phyloP scores from a whole-genome alignment of 1,140 invertebrate species.

The Globodera rostochiensis region DNA sequence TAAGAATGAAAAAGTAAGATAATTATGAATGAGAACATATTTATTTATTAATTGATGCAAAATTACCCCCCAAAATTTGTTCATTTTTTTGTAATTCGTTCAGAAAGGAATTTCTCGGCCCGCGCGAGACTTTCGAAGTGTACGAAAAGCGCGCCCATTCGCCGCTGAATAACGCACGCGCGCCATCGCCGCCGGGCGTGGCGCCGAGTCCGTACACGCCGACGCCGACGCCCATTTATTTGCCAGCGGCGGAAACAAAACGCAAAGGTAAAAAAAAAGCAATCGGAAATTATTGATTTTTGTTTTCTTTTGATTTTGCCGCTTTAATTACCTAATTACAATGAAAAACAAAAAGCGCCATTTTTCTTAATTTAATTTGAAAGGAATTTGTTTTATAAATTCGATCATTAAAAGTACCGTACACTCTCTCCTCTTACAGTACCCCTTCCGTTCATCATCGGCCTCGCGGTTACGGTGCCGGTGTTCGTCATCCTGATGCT shows the following conservation, averaged over 20 bases:
- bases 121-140: constrained; percentile 44
- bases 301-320: too few species aligned
- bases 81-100: too few species aligned
- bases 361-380: too few species aligned
- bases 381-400: neutral
- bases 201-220: neutral
- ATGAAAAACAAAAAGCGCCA: too few species aligned
- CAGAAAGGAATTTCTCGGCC: constrained; percentile 29
- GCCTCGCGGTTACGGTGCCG: constrained; percentile 45
- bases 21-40: too few species aligned
- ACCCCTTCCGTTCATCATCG: constrained; percentile 43
- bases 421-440: constrained; percentile 32
- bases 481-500: constrained; percentile 48
- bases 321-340: too few species aligned
- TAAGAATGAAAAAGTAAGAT: too few species aligned
- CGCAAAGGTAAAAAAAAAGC: constrained; percentile 15
- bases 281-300: neutral
- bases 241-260: constrained; percentile 23
- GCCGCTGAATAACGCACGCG: constrained; percentile 28
- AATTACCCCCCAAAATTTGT: too few species aligned
- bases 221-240: constrained; percentile 9
- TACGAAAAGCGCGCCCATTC: constrained; percentile 43
- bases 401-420: neutral
- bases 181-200: neutral
- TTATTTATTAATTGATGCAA: too few species aligned